Evolutionary conservation across 2,888 invertebrate genomes (phyloP).

Genomic region (Hartigia nigra): DNA sequence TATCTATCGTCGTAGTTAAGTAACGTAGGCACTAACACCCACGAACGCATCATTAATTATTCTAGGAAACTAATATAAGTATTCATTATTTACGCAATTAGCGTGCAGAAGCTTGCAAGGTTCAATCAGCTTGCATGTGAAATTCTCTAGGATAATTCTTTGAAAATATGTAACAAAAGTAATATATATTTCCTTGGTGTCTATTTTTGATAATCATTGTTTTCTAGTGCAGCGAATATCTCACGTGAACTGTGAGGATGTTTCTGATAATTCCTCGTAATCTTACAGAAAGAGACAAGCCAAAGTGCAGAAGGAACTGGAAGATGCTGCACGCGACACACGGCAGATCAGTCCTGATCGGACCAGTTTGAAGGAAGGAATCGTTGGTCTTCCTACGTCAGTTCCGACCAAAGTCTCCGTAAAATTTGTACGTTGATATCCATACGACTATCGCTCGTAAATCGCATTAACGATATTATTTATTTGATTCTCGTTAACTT

Average conservation of each 20-base stretch:
- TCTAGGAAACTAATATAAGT: too few relatives aligned
- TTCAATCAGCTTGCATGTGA: slow-evolving; percentile 30
- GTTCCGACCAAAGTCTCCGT: slow-evolving; percentile 78
- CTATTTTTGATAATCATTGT: background rate
- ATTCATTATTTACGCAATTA: too few relatives aligned
- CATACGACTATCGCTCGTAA: slow-evolving; percentile 31
- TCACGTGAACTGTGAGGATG: background rate
- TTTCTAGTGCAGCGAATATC: background rate
- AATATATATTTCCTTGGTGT: slow-evolving; percentile 12
- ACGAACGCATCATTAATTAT: too few relatives aligned
- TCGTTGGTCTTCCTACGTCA: slow-evolving; percentile 59
- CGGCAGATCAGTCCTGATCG: slow-evolving; percentile 68
- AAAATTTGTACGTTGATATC: slow-evolving; percentile 78
- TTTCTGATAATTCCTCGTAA: slow-evolving; percentile 36
- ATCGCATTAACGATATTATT: background rate
- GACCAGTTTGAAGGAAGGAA: slow-evolving; percentile 67
- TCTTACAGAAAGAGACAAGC: slow-evolving; percentile 86
- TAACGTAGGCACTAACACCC: too few relatives aligned
- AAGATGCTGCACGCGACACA: slow-evolving; percentile 88
- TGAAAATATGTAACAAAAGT: slow-evolving; percentile 11
- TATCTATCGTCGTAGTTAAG: too few relatives aligned
- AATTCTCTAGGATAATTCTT: background rate
- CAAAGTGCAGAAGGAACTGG: slow-evolving; percentile 88
- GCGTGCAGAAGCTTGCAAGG: background rate
- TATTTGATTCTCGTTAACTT: background rate